phyloP scores from a whole-genome alignment of 2,797 vertebrate species.

The Sylvilagus floridanus region DNA sequence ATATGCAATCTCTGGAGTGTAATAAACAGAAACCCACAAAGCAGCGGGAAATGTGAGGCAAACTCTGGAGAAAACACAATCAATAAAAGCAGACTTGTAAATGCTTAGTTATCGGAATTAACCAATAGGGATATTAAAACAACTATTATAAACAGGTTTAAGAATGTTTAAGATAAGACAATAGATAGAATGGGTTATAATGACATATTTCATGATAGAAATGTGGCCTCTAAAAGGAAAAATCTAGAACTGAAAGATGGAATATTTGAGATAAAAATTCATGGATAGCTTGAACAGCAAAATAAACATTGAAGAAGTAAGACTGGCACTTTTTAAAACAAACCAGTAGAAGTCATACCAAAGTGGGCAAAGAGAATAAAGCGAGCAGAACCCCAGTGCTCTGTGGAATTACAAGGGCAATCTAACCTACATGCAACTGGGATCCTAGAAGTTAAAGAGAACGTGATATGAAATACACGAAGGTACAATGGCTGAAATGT shows the following conservation, averaged over 20 bases:
- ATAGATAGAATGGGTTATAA: not conserved
- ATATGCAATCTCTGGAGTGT: not conserved
- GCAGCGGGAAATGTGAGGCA: not conserved
- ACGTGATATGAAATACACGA: not conserved
- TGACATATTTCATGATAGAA: slow-evolving; percentile 13
- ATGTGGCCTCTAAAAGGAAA: not conserved
- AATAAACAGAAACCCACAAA: not conserved
- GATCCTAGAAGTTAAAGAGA: not conserved
- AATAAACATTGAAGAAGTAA: slow-evolving; percentile 1
- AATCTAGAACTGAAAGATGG: not conserved
- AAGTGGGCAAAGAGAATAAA: not conserved
- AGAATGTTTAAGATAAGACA: slow-evolving; percentile 9
- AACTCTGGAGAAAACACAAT: slow-evolving; percentile 25
- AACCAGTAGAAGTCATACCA: not conserved
- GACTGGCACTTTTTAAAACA: not conserved
- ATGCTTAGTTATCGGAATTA: not conserved
- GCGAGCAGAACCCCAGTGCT: not conserved
- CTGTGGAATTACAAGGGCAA: not conserved
- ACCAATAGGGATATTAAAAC: not conserved
- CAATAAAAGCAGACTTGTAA: not conserved
- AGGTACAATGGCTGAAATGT: not conserved
- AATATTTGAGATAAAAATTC: slow-evolving; percentile 6
- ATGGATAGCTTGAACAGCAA: not conserved
- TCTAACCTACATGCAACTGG: not conserved
- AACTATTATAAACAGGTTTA: not conserved